phyloP scores from a whole-genome alignment of 2,113 vertebrate genomes.

The Pterocles orientalis region DNA sequence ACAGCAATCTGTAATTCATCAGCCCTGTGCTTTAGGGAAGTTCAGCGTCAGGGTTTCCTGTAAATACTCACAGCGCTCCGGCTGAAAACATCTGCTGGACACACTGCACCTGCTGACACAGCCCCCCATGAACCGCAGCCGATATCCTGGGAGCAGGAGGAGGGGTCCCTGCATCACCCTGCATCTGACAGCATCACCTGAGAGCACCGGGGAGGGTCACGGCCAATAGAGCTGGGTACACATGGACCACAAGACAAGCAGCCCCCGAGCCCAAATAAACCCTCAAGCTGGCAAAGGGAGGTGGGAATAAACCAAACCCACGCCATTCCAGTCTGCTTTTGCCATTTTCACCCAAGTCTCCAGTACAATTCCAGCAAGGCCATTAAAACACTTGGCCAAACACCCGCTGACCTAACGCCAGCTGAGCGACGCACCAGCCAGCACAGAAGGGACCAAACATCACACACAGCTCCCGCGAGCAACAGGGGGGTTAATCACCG shows the following conservation, averaged over 20 bases:
- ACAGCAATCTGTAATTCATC: background rate
- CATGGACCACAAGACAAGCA: accelerated
- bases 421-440: background rate
- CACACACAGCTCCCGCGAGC: background rate
- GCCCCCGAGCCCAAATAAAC: background rate
- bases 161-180: background rate
- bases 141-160: background rate
- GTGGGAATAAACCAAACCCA: accelerated
- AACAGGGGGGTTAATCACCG: background rate
- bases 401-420: accelerated
- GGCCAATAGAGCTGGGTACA: accelerated
- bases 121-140: accelerated
- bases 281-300: background rate
- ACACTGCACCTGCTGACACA: background rate
- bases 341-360: background rate
- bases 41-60: background rate
- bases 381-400: background rate
- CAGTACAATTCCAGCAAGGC: background rate
- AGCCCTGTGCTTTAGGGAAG: background rate
- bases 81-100: conserved; percentile 18
- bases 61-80: background rate
- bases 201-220: too few relatives aligned
- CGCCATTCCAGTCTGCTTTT: background rate
- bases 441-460: background rate
- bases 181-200: too few relatives aligned